Conservation (phyloP, 2,797 vertebrate genomes). For the Bradypodion pumilum region DNA sequence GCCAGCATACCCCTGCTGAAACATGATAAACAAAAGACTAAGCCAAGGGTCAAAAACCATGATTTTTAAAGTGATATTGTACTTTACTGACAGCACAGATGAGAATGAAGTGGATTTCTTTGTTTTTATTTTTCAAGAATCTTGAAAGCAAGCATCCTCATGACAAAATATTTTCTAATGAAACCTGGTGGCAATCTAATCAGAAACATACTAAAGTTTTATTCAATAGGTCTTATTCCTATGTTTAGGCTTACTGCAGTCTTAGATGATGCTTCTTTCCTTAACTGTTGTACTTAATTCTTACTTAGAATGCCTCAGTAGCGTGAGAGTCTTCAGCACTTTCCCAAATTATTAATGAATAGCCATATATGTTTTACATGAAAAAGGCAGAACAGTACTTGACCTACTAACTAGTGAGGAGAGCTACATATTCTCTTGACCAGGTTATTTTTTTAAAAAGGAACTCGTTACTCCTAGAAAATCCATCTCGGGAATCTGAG, state of each 20-base stretch:
- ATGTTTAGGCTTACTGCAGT: background rate
- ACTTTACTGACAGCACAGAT: background rate
- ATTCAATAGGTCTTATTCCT: background rate
- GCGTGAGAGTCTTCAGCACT: background rate
- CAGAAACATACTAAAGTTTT: background rate
- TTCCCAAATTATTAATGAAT: constrained; percentile 3
- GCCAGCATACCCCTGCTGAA: too few relatives aligned
- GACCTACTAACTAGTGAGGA: background rate
- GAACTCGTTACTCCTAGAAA: background rate
- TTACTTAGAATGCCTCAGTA: too few relatives aligned
- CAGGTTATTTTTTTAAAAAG: too few relatives aligned
- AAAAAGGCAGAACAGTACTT: constrained; percentile 6
- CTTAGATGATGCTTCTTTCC: background rate
- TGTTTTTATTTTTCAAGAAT: background rate
- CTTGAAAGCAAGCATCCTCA: background rate
- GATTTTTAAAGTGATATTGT: background rate
- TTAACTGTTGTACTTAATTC: too few relatives aligned
- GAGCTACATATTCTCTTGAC: too few relatives aligned
- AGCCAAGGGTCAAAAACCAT: background rate
- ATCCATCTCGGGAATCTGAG: background rate
- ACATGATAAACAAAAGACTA: background rate
- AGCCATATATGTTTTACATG: background rate
- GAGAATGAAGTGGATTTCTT: background rate
- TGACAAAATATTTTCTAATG: background rate
- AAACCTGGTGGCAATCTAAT: background rate